These are phyloP conservation scores for Rhabditoides inermis DNA, from an alignment of 2,888 invertebrate genomes.

Conservation along the genomic window DNA sequence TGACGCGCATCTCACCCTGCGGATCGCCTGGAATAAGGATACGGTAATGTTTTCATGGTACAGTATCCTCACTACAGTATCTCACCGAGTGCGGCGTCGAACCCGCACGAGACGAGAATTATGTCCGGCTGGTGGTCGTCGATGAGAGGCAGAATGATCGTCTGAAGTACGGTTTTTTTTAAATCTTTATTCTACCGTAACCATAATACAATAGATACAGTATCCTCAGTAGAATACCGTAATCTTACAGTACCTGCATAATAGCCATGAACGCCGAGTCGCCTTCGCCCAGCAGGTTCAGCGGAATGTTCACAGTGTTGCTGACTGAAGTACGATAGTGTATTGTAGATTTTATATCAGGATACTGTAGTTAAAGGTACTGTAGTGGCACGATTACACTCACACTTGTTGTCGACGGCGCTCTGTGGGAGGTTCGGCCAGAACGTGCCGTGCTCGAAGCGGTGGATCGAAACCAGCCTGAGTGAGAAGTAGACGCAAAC, in stretches of 20 bases:
- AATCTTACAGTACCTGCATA: too few relatives aligned
- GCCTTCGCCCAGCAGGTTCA: conserved; percentile 70
- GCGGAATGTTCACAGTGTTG: conserved; percentile 71
- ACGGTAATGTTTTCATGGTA: background rate
- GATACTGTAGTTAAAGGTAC: background rate
- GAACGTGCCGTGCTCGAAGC: conserved; percentile 77
- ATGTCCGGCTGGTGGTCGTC: conserved; percentile 73
- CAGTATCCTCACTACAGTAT: background rate
- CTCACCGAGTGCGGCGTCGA: conserved; percentile 73
- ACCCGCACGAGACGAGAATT: conserved; percentile 80
- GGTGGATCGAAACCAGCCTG: conserved; percentile 81
- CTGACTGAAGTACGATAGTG: conserved; percentile 21
- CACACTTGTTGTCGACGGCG: conserved; percentile 59
- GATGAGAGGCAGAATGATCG: conserved; percentile 79
- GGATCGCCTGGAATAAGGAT: conserved; percentile 36
- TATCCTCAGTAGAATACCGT: too few relatives aligned
- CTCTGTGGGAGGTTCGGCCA: conserved; percentile 61
- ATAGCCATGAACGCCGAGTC: conserved; percentile 79
- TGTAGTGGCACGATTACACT: conserved; percentile 64
- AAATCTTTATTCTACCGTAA: too few relatives aligned
- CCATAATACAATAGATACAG: too few relatives aligned
- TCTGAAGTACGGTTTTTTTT: too few relatives aligned
- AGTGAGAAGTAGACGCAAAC: too few relatives aligned
- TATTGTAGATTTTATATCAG: background rate
- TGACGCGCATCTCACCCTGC: conserved; percentile 69